These are phyloP conservation scores for Holacanthus passer DNA, from an alignment of 2,113 vertebrate genomes.

Conservation along the genomic window DNA sequence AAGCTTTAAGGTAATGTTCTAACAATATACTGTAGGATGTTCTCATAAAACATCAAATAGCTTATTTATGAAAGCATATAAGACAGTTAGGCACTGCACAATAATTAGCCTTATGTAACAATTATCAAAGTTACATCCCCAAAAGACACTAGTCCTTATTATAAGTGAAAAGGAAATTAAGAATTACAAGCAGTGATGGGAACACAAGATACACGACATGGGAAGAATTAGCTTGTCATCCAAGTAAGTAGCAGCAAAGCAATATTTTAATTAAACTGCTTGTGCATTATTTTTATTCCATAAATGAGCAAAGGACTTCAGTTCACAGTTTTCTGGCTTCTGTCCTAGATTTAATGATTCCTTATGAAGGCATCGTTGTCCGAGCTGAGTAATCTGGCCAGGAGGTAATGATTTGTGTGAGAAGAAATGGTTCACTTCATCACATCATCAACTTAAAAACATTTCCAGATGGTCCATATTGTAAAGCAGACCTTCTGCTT, in stretches of 20 bases:
- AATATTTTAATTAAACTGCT: constrained; percentile 14
- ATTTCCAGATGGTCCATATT: constrained; percentile 34
- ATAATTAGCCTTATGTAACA: not conserved
- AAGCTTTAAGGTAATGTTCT: not conserved
- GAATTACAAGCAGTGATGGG: not conserved
- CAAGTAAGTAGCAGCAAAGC: not conserved
- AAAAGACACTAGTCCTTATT: not conserved
- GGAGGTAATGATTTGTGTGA: constrained; percentile 11
- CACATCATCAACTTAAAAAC: constrained; percentile 14
- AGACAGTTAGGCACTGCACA: not conserved
- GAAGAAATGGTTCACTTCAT: constrained; percentile 10
- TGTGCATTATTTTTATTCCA: not conserved
- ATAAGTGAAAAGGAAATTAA: not conserved
- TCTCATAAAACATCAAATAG: not conserved
- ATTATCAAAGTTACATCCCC: not conserved
- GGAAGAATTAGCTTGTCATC: not conserved
- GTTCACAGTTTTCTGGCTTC: not conserved
- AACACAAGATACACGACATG: not conserved
- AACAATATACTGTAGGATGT: not conserved
- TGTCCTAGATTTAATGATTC: not conserved
- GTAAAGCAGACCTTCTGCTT: not conserved
- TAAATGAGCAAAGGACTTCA: not conserved
- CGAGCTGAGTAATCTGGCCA: constrained; percentile 17
- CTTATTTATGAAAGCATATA: not conserved
- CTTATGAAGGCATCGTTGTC: not conserved